These are phyloP conservation scores for Porites cylindrica DNA, from an alignment of 92 coral and sea anemone genomes.

Conservation along the genomic window DNA sequence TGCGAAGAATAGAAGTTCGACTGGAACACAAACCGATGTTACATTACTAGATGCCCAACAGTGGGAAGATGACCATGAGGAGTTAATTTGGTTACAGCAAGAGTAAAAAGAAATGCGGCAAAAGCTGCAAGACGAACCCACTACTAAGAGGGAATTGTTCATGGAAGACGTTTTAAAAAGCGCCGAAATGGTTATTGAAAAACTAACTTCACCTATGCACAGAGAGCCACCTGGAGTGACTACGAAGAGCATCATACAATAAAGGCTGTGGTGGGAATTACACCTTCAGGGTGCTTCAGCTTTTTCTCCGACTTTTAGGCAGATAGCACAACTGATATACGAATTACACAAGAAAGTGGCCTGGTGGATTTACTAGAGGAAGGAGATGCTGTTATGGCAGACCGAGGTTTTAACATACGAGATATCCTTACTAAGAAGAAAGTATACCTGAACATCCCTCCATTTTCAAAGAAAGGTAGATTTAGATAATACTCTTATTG, in stretches of 20 bases:
- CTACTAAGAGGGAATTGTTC: constrained; percentile 23
- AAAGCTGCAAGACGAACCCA: constrained; percentile 22
- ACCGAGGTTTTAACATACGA: constrained; percentile 70
- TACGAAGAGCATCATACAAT: constrained; percentile 73
- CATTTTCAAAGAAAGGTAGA: constrained; percentile 69
- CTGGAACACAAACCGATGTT: constrained; percentile 27
- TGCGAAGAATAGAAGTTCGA: constrained; percentile 4
- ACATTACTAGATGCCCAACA: not conserved
- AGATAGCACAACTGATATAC: constrained; percentile 65
- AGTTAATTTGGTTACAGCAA: constrained; percentile 2
- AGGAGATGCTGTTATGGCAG: constrained; percentile 80
- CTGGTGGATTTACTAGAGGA: constrained; percentile 67
- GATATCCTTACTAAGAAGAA: constrained; percentile 62
- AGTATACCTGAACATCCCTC: constrained; percentile 76
- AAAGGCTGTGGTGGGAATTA: constrained; percentile 70
- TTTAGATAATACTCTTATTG: constrained; percentile 22
- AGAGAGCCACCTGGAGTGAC: constrained; percentile 62
- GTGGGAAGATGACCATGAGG: constrained; percentile 18
- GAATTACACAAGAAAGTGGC: constrained; percentile 76
- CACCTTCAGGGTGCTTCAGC: constrained; percentile 74
- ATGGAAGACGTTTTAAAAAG: constrained; percentile 24
- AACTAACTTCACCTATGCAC: constrained; percentile 59
- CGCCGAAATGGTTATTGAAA: constrained; percentile 52
- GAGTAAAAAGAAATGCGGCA: constrained; percentile 24
- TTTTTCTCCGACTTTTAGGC: constrained; percentile 77